Evolutionary conservation across 1,140 invertebrate genomes (phyloP), one percentile per base, ranked within the genome.

Genomic region (Muscidifurax raptorellus): DNA sequence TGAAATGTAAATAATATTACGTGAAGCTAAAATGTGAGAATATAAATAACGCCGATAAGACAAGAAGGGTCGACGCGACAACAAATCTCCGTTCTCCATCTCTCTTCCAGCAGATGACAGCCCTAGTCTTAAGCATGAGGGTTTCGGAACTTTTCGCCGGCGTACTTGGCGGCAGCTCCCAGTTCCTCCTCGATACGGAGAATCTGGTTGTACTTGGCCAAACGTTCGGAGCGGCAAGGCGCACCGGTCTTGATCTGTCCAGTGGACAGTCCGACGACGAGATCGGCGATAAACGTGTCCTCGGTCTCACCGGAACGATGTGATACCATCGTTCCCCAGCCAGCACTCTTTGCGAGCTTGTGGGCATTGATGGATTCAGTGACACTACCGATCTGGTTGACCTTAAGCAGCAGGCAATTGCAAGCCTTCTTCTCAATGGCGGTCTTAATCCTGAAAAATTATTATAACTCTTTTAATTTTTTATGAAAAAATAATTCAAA

Each of bases 191-290:
- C 99, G 91, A 99, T 99, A 89, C 99, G 96, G 71, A 99, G 95
- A 83, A 99, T 97, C 92, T 99, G 99, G 93, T 99, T 99, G 94
- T 99, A 99, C 91, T 99, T 99, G 72, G 98, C 98, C 87, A 99
- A 94, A 93, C 99, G 96, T 93, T 99, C 99, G 15, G 99, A 99
- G 89, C 99, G 96, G 94, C 99, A 99, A 5, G 99, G 99, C 82
- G 99, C 99, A 67, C 99, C 99, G 80, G 99, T 99, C 92, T 99
- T 99, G 89, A 99, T 99, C 94, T 99, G 98, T 85, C 99, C 99
- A 82, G 99, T 99, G 52, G 97, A 97, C 25, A 99, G 94, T 85
- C 99, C 99, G 79, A 99, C 99, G 40, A 99, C 99, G 85, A 99
- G 93, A 91, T 99, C 99, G 89, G 98, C 99, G 90, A 99, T 99